These are phyloP conservation scores for Drosophila setifemur DNA, from an alignment of 1,140 invertebrate genomes.

Conservation along the genomic window DNA sequence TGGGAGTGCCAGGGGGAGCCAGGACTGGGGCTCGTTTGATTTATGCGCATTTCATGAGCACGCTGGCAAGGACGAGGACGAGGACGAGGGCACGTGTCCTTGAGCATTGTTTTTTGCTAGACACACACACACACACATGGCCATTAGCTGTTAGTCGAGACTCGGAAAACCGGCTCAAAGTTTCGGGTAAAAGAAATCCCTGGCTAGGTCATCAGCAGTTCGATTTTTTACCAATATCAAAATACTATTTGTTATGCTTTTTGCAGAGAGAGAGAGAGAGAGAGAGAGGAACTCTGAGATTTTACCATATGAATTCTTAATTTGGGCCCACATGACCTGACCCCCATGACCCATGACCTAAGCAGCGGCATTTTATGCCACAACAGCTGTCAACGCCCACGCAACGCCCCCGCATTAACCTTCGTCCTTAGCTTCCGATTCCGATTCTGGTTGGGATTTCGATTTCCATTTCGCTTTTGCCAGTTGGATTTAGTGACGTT, in stretches of 20 bases:
- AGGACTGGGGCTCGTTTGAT: conserved; percentile 40
- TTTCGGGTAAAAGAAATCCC: conserved; percentile 5
- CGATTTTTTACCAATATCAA: neutral
- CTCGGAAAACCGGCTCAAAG: neutral
- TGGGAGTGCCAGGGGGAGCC: conserved; percentile 7
- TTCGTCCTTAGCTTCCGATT: conserved; percentile 10
- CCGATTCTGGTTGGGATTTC: too few species aligned
- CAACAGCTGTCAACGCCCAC: conserved; percentile 38
- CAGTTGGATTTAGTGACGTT: conserved; percentile 17
- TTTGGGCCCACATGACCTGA: conserved; percentile 17
- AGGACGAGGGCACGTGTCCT: conserved; percentile 34
- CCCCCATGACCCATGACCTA: conserved; percentile 49
- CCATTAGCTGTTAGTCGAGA: conserved; percentile 18
- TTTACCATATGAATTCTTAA: conserved; percentile 49
- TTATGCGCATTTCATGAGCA: conserved; percentile 68
- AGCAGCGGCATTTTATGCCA: conserved; percentile 34
- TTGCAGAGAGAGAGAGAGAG: conserved; percentile 7
- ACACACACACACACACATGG: conserved; percentile 16
- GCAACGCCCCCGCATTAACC: conserved; percentile 37
- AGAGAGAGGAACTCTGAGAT: too few species aligned
- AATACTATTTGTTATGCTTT: conserved; percentile 10
- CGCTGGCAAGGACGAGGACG: conserved; percentile 17
- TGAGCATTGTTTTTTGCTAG: conserved; percentile 46
- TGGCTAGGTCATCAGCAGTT: conserved; percentile 18
- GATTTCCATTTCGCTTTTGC: neutral